Evolutionary conservation across 2,797 vertebrate genomes (phyloP), one percentile per base, ranked within the genome.

Genomic region (Danio kyathit): DNA sequence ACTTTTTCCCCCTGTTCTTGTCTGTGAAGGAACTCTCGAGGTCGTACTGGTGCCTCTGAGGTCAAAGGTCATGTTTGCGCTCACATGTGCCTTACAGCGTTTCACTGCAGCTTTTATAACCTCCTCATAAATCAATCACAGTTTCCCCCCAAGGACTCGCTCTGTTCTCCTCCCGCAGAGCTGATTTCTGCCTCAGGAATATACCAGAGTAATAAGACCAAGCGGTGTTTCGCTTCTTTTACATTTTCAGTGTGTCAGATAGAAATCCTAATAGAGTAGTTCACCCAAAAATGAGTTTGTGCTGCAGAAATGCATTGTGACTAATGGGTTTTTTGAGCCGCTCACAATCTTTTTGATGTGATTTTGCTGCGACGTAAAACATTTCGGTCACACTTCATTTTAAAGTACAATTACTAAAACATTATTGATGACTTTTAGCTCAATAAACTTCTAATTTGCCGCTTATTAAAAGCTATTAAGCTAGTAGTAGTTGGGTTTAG

Each of bases 21-120:
- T 54, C 17, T 12, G 63, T 51, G 49, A 57, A 56, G 14, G 17
- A 12, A 79, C 46, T n/a, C 1, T 5, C 17, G 29, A 61, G 67
- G 67, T 73, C 21, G 29, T 4, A 48, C 7, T 60, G 49, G 21
- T 76, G 74, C 67, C 52, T 19, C 5, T 67, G 56, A 65, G 72
- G 79, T 80, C 86, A 82, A 29, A 79, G 80, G 84, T 75, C 56
- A 64, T 43, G 57, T 70, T 66, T 82, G 48, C 57, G 76, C 69
- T 81, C 79, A 46, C 48, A 71, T 71, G 46, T 76, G 57, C 41
- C 21, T 12, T 76, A 40, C 63, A 66, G 69, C 60, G 48, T 73
- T 74, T 60, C 60, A 17, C 65, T 17, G 16, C 66, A 29, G 41
- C 63, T 63, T 80, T 63, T 61, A 79, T 60, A 60, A 52, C 57